Base-by-base conservation (phyloP, 2,797 vertebrate genomes). In the Tympanoctomys barrerae region DNA sequence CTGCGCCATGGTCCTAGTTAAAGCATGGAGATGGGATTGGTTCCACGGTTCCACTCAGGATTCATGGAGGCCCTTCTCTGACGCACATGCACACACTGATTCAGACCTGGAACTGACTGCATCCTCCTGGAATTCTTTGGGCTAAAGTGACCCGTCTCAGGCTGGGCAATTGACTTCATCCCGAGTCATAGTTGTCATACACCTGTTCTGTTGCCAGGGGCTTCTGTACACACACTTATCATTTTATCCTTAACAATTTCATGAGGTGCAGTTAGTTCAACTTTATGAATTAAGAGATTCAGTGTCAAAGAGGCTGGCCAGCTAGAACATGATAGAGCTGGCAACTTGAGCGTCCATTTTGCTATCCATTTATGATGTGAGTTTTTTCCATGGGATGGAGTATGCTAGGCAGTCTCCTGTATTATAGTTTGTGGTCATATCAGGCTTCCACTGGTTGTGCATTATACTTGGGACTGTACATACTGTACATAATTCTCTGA, bases 11-110 rank as follows among this genome's bases (percentile, higher is more conserved):
- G 96, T 87, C 95, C 90, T 79, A 39, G 88, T 97, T 97, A 97
- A 95, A 97, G 96, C 97, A 96, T 98, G 96, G 94, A 96, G 96
- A 97, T 97, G 91, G 93, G 82, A 98, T 97, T 98, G 97, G 97
- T 98, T 97, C 97, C 97, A 97, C 96, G 0, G 87, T 73, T 96
- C 85, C 95, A 96, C 90, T 66, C 88, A 88, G 89, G 89, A 91
- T 61, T 78, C 92, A 70, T 39, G 70, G 62, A 94, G 95, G 91
- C 91, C 93, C 18, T 87, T 73, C 95, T 97, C 96, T 97, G 97
- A 98, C 97, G 96, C 95, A 97, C 92, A 64, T 86, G 61, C 89
- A 86, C 82, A 96, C 75, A 68, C 83, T 78, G 85, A 96, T 93
- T 96, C 95, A 90, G 93, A 92, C 87, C 95, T 96, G 94, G 91